Conservation (phyloP, 1,140 invertebrate genomes). For the Nephila pilipes region DNA sequence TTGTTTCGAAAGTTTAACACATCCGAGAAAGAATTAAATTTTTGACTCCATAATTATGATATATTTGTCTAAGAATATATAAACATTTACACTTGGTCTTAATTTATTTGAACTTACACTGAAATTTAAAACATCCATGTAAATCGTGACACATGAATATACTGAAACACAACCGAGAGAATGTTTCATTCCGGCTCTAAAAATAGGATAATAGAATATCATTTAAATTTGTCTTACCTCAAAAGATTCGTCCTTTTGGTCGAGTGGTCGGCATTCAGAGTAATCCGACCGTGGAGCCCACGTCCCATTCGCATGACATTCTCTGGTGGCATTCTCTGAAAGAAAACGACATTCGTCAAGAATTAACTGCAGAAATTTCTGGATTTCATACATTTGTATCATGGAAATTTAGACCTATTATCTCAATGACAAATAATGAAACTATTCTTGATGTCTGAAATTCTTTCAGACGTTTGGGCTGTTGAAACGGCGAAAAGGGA, state of each 20-base stretch:
- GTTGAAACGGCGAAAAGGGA: too few species aligned
- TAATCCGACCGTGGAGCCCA: constrained; percentile 88
- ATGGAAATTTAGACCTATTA: neutral
- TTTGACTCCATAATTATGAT: too few species aligned
- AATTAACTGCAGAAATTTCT: neutral
- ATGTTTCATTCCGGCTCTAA: neutral
- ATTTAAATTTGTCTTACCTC: constrained; percentile 47
- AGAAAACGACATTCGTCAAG: constrained; percentile 76
- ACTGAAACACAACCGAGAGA: neutral
- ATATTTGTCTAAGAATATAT: too few species aligned
- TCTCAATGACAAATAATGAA: neutral
- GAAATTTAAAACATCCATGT: neutral
- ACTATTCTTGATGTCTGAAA: too few species aligned
- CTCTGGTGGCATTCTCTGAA: constrained; percentile 88
- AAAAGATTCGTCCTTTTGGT: constrained; percentile 64
- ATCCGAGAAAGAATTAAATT: too few species aligned
- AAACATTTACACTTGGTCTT: too few species aligned
- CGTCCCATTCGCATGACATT: constrained; percentile 86
- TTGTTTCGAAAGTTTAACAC: too few species aligned
- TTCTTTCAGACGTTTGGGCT: too few species aligned
- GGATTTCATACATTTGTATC: neutral
- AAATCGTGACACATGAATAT: neutral
- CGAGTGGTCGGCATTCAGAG: constrained; percentile 83
- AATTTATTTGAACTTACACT: neutral
- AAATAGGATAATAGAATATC: neutral